Conservation (phyloP, 2,797 vertebrate genomes). For the Nasua narica region DNA sequence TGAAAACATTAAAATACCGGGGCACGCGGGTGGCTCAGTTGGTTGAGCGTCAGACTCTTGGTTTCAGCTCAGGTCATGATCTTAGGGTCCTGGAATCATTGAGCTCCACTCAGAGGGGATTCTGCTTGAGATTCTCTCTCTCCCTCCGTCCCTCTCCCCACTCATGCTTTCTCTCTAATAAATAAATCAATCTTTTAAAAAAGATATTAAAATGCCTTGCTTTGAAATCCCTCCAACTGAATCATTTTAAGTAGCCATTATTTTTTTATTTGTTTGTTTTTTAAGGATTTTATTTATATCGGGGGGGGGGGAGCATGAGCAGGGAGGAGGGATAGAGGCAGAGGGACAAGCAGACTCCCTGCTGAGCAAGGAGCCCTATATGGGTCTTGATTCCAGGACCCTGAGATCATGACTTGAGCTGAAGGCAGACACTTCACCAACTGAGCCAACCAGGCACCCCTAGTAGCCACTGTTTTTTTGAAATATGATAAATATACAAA, state of each 20-base stretch:
- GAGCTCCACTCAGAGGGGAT: neutral
- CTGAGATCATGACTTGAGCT: neutral
- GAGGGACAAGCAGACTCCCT: neutral
- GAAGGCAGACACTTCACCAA: neutral
- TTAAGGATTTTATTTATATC: too few relatives aligned
- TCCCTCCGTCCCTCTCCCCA: neutral
- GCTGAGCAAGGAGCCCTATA: neutral
- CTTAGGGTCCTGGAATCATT: neutral
- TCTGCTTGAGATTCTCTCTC: neutral
- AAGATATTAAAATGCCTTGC: neutral
- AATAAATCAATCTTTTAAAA: neutral
- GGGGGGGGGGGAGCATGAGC: too few relatives aligned
- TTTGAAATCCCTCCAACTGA: neutral
- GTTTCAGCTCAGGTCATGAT: neutral
- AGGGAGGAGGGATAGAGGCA: neutral
- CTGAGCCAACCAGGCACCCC: neutral
- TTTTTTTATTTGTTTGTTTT: neutral
- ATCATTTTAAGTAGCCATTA: neutral
- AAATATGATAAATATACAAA: neutral
- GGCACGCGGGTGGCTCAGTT: neutral
- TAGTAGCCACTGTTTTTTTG: neutral
- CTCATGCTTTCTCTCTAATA: neutral
- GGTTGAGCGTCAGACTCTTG: neutral
- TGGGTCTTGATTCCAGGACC: neutral
- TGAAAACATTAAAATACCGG: constrained; percentile 1